A percentile compares a stretch with the other conserved stretches of the same genome.
Evolutionary conservation across 1,140 invertebrate species (phyloP).

Genomic region (Lamellibrachia luymesi): DNA sequence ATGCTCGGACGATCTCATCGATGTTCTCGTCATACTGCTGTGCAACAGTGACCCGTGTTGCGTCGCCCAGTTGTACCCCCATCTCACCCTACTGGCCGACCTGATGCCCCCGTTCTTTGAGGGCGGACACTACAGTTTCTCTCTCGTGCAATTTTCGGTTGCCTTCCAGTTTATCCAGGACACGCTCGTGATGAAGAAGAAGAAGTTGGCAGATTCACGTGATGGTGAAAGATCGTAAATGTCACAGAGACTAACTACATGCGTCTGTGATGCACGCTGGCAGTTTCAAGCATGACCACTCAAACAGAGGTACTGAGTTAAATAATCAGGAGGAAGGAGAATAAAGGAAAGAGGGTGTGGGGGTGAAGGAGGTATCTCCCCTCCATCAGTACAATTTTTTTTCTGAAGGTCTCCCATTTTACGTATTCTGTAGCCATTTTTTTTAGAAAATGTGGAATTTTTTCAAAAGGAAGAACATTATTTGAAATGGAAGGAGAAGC

Average conservation of each 20-base stretch:
- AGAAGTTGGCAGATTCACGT: background rate
- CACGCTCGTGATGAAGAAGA: conserved; percentile 21
- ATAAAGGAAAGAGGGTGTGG: too few relatives aligned
- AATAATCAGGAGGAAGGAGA: too few relatives aligned
- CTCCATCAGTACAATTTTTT: too few relatives aligned
- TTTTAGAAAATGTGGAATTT: too few relatives aligned
- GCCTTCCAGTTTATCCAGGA: conserved; percentile 28
- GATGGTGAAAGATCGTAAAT: background rate
- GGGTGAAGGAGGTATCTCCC: too few relatives aligned
- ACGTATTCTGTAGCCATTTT: too few relatives aligned
- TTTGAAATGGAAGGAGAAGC: too few relatives aligned
- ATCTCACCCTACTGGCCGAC: conserved; percentile 22
- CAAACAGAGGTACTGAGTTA: too few relatives aligned
- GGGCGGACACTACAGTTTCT: conserved; percentile 23
- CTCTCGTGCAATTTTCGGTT: conserved; percentile 25
- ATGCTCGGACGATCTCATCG: conserved; percentile 27
- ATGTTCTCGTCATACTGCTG: conserved; percentile 24
- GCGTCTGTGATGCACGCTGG: too few relatives aligned
- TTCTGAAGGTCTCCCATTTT: too few relatives aligned
- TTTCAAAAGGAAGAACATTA: too few relatives aligned
- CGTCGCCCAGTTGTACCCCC: conserved; percentile 18
- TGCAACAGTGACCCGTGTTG: conserved; percentile 18
- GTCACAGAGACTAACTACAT: background rate
- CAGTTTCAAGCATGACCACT: too few relatives aligned
- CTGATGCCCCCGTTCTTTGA: conserved; percentile 24